Evolutionary conservation across 2,113 vertebrate species (phyloP).

Genomic region (Chiloscyllium plagiosum): DNA sequence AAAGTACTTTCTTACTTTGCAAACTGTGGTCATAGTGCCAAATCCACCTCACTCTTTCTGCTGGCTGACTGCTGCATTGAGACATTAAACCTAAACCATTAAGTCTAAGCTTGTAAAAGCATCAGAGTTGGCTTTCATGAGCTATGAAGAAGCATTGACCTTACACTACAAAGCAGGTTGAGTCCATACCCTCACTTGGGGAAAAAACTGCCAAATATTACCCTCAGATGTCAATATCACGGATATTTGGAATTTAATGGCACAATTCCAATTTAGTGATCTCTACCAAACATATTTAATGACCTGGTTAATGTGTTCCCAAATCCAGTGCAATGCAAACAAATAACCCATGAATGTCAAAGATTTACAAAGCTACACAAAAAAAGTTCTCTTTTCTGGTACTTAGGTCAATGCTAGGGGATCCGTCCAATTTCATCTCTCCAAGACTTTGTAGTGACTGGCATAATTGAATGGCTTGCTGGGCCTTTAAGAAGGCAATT

Average conservation of each 20-base stretch:
- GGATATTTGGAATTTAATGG: not conserved
- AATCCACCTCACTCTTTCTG: not conserved
- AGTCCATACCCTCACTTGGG: not conserved
- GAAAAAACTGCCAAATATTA: not conserved
- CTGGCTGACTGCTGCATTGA: not conserved
- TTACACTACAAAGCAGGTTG: not conserved
- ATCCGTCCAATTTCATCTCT: no score
- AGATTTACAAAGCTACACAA: not conserved
- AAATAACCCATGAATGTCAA: not conserved
- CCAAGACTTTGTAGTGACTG: no score
- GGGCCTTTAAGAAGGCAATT: no score
- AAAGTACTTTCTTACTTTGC: not conserved
- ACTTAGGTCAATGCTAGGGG: no score
- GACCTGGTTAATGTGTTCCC: not conserved
- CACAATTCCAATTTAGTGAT: not conserved
- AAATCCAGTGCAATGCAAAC: not conserved
- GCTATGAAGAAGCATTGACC: not conserved
- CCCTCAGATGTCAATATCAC: not conserved
- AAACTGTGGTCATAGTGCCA: not conserved
- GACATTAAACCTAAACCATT: not conserved
- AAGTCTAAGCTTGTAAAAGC: not conserved
- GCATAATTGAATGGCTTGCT: no score
- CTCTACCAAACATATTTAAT: not conserved
- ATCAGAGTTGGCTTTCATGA: not conserved
- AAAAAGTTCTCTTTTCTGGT: not conserved